phyloP scores from a whole-genome alignment of 2,888 invertebrate species.

The Kryphioiulus occultus region DNA sequence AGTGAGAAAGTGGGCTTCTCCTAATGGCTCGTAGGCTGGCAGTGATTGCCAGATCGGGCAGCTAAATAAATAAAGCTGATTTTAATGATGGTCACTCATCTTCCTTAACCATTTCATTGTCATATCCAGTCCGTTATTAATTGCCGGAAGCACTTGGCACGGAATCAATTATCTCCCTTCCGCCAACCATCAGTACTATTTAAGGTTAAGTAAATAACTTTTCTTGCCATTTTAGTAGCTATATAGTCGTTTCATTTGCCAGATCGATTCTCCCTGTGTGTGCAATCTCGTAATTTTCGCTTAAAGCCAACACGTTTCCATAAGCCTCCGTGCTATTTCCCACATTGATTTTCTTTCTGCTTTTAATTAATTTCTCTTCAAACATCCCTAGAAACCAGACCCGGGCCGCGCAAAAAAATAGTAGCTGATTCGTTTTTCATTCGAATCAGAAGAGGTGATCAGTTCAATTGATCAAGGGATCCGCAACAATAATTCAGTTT shows the following conservation, averaged over 20 bases:
- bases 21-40: too few species aligned
- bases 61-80: too few species aligned
- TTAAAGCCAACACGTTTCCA: background rate
- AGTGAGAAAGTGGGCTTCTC: too few species aligned
- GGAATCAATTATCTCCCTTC: too few species aligned
- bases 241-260: background rate
- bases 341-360: background rate
- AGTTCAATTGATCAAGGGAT: conserved; percentile 23
- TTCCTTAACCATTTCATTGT: too few species aligned
- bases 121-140: too few species aligned
- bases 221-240: background rate
- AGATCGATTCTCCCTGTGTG: background rate
- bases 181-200: background rate
- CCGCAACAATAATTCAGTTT: conserved; percentile 23
- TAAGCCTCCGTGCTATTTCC: background rate
- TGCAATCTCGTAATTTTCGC: background rate
- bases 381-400: background rate
- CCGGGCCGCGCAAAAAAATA: background rate
- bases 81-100: too few species aligned
- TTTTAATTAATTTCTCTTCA: conserved; percentile 13
- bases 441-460: conserved; percentile 14
- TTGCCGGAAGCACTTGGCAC: too few species aligned
- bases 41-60: too few species aligned
- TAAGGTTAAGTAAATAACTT: background rate
- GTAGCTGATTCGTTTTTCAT: conserved; percentile 15